Base-by-base conservation (phyloP, 2,888 invertebrate species). In the Patella ulyssiponensis region DNA sequence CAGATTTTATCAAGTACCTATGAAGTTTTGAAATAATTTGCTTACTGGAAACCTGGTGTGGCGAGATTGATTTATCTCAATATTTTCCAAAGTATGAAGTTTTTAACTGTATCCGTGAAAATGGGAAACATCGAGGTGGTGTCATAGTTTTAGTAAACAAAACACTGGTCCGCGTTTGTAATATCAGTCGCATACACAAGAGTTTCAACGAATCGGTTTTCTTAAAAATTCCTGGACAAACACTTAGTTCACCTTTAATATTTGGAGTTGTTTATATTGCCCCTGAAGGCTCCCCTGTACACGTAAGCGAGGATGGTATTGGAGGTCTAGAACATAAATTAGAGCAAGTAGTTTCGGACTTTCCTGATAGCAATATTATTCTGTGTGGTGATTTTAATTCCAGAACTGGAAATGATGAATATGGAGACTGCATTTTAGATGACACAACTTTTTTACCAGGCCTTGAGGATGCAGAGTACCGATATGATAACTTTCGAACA, bases 101-200 rank as follows among this genome's bases (percentile, higher is more conserved):
- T 7, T 64, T 11, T n/a, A 11, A 20, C 20, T 64, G 58, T 17
- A n/a, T 64, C 20, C n/a, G 58, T 20, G 58, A 20, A 7, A 12
- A 64, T 20, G 58, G 58, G n/a, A 64, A 64, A 64, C 58, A 64
- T n/a, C 58, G 58, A 64, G 58, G n/a, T n/a, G 58, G 11, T n/a
- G 58, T 64, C n/a, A n/a, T n/a, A 20, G 20, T 64, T 64, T 20
- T n/a, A n/a, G n/a, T n/a, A n/a, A n/a, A 27, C 27, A 27, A 27
- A 27, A 27, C 27, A 27, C 9, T 64, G 58, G 58, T n/a, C n/a
- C n/a, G n/a, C 58, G n/a, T 64, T 64, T 64, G 58, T n/a, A 11
- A 64, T 64, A 64, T n/a, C 58, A 11, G 58, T 20, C 58, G 1
- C 9, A 64, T n/a, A 64, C 58, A 20, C n/a, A 7, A 64, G 20